Evolutionary conservation across 2,797 vertebrate species (phyloP), one percentile per base, ranked within the genome.

Genomic region (Neostethus bicornis): DNA sequence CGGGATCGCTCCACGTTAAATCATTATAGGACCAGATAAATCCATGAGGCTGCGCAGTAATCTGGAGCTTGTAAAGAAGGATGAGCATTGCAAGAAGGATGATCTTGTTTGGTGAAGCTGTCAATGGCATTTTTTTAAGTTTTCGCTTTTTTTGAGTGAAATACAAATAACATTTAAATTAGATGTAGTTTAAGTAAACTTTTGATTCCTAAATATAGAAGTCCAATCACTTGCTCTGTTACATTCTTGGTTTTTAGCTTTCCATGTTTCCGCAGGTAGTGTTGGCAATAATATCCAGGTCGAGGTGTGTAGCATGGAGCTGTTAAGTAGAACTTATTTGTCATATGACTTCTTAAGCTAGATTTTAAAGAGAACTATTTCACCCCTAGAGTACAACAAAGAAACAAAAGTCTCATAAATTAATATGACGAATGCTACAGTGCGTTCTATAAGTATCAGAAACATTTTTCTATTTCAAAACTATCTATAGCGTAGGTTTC

Each of bases 11-110:
- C 51, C 2, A 21, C 21, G 2, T 51, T 8, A 26, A 61, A 61
- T 69, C 56, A 51, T 66, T 25, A 43, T 37, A 43, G 52, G 79
- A 59, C 51, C 71, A 21, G 53, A 55, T 24, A 35, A 54, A 35
- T 37, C 42, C 34, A 7, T 0, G 8, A 59, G 25, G 50, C 38
- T 16, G 7, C 11, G 24, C 6, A 25, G 24, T 10, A 31, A 73
- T 64, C 32, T 25, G 19, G 29, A 31, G 38, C 28, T 63, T 28
- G 21, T 23, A 20, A 56, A 49, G 9, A 47, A 38, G 25, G 43
- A 47, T 0, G 2, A 39, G 28, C 34, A 38, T 20, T 16, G 38
- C n/a, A n/a, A n/a, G n/a, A n/a, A n/a, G n/a, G n/a, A n/a, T n/a
- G n/a, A n/a, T 39, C 47, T 44, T 52, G 20, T 64, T 41, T 45